phyloP scores from a whole-genome alignment of 2,797 vertebrate species.

The Tadarida brasiliensis region DNA sequence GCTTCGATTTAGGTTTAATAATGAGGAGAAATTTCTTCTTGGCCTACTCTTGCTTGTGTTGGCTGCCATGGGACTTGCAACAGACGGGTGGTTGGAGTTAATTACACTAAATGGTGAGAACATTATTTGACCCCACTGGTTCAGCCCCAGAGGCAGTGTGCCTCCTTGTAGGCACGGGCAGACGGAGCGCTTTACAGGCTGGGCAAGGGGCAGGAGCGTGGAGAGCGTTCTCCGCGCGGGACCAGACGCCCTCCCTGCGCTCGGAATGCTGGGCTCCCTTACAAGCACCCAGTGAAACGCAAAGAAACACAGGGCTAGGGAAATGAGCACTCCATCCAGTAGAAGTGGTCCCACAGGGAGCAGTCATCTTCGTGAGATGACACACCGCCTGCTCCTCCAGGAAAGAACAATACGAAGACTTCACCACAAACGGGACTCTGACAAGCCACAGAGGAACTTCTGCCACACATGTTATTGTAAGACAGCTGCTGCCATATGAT shows the following conservation, averaged over 20 bases:
- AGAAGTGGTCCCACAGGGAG: background rate
- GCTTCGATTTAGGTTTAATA: conserved; percentile 96
- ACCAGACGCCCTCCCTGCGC: background rate
- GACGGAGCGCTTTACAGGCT: conserved; percentile 79
- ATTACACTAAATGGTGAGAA: conserved; percentile 93
- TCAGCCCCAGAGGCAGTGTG: conserved; percentile 88
- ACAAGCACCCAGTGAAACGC: background rate
- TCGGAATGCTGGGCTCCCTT: background rate
- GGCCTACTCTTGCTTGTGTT: conserved; percentile 93
- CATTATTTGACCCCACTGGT: conserved; percentile 93
- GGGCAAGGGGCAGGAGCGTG: conserved; percentile 72
- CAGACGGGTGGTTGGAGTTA: conserved; percentile 90
- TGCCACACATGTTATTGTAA: background rate
- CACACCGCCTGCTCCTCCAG: background rate
- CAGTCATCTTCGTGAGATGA: background rate
- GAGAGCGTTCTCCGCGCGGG: background rate
- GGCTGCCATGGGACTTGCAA: conserved; percentile 88
- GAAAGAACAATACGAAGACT: background rate
- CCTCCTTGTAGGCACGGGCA: conserved; percentile 85
- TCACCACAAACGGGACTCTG: background rate
- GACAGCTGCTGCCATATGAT: background rate
- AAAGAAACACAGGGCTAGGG: background rate
- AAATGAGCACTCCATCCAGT: background rate
- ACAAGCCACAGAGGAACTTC: background rate
- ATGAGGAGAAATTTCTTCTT: conserved; percentile 94